Evolutionary conservation across 2,113 vertebrate genomes (phyloP).

Genomic region (Okapia johnstoni): DNA sequence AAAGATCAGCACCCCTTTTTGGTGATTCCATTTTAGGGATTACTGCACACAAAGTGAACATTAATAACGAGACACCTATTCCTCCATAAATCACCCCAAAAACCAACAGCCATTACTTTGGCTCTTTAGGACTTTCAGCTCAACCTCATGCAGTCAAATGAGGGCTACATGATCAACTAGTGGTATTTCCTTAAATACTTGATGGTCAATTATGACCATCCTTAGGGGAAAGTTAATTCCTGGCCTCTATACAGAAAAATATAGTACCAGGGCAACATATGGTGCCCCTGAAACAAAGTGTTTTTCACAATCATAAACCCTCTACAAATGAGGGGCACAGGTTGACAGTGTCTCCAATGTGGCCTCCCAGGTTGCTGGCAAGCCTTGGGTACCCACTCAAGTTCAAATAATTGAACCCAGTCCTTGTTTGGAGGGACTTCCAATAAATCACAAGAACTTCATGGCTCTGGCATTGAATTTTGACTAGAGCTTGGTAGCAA

Average conservation of each 20-base stretch:
- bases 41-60: background rate
- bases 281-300: background rate
- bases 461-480: too few relatives aligned
- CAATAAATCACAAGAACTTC: background rate
- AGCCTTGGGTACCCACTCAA: background rate
- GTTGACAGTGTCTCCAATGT: background rate
- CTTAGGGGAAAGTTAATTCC: background rate
- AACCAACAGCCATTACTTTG: background rate
- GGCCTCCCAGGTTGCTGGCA: background rate
- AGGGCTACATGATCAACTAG: background rate
- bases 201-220: background rate
- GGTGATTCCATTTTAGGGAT: background rate
- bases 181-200: background rate
- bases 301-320: background rate
- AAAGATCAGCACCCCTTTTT: background rate
- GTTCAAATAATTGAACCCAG: background rate
- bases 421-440: background rate
- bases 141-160: background rate
- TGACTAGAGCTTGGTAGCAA: background rate
- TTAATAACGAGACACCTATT: background rate
- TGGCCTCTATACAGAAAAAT: background rate
- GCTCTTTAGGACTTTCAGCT: background rate
- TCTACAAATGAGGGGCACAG: background rate
- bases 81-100: background rate
- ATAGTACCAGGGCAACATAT: background rate